A percentile compares a stretch with the other conserved stretches of the same genome.
Evolutionary conservation across 2,797 vertebrate genomes (phyloP).

Genomic region (Manis pentadactyla): DNA sequence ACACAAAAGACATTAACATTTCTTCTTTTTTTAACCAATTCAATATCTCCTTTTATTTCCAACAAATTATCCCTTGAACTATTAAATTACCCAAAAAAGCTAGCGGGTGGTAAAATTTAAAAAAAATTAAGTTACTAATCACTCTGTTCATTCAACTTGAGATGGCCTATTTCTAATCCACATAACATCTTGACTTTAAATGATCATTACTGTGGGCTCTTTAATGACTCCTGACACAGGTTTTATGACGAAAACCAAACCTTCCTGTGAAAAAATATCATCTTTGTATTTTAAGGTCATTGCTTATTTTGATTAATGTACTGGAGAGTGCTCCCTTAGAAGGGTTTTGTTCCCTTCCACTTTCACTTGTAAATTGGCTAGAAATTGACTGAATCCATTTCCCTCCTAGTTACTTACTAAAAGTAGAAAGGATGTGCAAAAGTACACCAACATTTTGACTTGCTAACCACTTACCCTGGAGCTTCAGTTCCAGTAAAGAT

Average conservation of each 20-base stretch:
- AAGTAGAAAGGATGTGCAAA: background rate
- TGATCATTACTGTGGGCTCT: background rate
- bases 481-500: background rate
- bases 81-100: background rate
- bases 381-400: background rate
- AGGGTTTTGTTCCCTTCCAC: background rate
- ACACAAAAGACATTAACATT: background rate
- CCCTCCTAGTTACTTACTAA: background rate
- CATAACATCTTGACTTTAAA: background rate
- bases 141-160: background rate
- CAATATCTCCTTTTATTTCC: background rate
- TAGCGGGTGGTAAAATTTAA: background rate
- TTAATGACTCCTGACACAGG: background rate
- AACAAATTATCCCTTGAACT: conserved; percentile 4
- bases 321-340: background rate
- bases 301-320: background rate
- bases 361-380: background rate
- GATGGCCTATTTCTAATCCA: background rate
- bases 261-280: background rate
- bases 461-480: background rate
- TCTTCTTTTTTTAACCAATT: background rate
- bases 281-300: background rate
- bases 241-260: background rate
- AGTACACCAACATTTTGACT: background rate
- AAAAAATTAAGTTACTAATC: background rate